Evolutionary conservation across 1,140 invertebrate genomes (phyloP), one percentile per base, ranked within the genome.

Genomic region (Drosophila lini): DNA sequence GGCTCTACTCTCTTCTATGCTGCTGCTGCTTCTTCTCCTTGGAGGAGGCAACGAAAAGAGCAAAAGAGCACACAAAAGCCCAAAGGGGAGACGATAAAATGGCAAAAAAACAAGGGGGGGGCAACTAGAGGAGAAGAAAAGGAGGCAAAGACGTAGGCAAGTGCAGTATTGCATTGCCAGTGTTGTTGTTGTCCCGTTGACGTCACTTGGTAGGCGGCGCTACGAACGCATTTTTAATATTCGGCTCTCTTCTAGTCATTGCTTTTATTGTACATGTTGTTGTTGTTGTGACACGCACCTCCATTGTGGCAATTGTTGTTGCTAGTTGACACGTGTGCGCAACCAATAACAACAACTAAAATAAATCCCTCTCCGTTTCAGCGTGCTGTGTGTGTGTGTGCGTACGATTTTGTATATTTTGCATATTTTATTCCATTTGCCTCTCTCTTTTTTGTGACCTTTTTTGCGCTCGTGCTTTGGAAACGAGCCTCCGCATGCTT

Each of bases 261-360:
- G 52, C 58, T 42, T 22, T 56, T 79, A 31, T 41, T 60, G 69
- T 76, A 71, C 53, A 40, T 58, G 50, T 55, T 64, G 59, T 15
- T 28, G 15, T 38, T 64, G 31, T 25, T 67, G 63, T 22, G 25
- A 47, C 32, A 41, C 31, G 62, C 57, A 61, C 56, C 52, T 55
- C 52, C 19, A 19, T 8, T 22, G 31, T 41, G 45, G 45, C 45
- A 62, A 36, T 67, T 70, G 80, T 80, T 83, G 81, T 76, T 86
- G 63, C 36, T 63, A 64, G 76, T 83, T 82, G 76, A 70, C 81
- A 74, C 52, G 28, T 67, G 58, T 63, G 83, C 68, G 74, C 83
- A 89, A 63, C 81, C 83, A 88, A 88, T 89, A 88, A 89, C 80
- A 89, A 88, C 78, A 88, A 89, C 80, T 84, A 80, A 80, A 84